Evolutionary conservation across 2,888 invertebrate genomes (phyloP).

Genomic region (Ichneumon xanthorius): DNA sequence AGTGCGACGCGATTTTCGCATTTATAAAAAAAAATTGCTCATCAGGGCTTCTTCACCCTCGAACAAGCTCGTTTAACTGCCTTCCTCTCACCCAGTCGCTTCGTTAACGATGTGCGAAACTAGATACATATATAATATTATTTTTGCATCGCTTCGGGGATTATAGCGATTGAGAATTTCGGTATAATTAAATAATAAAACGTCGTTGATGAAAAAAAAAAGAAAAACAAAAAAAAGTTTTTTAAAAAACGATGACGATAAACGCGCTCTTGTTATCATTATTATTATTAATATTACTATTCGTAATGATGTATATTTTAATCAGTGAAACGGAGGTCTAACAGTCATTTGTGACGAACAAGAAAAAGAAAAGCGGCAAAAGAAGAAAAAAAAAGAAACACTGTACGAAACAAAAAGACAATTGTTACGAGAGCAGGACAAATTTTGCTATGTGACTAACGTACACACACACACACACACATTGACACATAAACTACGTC

Average conservation of each 20-base stretch:
- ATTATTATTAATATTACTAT: conserved; percentile 11
- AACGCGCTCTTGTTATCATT: conserved; percentile 58
- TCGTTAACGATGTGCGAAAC: conserved; percentile 72
- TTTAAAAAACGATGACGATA: conserved; percentile 28
- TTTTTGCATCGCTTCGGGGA: conserved; percentile 72
- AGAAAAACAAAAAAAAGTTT: conserved; percentile 31
- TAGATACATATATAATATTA: conserved; percentile 71
- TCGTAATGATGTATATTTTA: conserved; percentile 57
- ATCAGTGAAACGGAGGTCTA: conserved; percentile 60
- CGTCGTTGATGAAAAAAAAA: conserved; percentile 27
- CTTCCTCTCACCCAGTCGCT: conserved; percentile 73
- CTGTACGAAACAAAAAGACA: conserved; percentile 33
- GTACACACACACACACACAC: conserved; percentile 39
- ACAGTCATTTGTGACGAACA: conserved; percentile 52
- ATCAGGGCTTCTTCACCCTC: conserved; percentile 64
- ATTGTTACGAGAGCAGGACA: conserved; percentile 61
- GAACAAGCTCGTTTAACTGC: conserved; percentile 74
- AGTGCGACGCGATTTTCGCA: conserved; percentile 10
- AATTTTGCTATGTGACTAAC: conserved; percentile 76
- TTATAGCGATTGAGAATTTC: conserved; percentile 32
- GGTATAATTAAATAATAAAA: conserved; percentile 33
- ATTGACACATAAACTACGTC: conserved; percentile 75
- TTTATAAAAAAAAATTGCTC: neutral
- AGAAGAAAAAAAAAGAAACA: conserved; percentile 24
- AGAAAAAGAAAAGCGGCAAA: conserved; percentile 36